Conservation (phyloP, 2,888 invertebrate genomes). For the Sceliomorpha sp. region DNA sequence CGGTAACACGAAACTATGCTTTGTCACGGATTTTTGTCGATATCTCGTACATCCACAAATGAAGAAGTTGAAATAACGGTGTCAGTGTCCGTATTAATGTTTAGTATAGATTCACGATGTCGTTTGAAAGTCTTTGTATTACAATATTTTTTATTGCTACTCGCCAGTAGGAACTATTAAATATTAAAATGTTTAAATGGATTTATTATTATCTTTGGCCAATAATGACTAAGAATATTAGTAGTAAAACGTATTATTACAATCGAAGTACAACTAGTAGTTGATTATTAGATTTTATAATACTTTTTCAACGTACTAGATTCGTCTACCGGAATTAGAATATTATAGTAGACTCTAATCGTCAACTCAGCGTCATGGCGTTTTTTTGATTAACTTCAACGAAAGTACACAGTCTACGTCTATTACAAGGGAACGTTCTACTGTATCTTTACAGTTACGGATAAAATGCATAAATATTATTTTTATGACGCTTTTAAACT, state of each 20-base stretch:
- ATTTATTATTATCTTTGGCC: constrained; percentile 48
- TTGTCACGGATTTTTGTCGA: constrained; percentile 55
- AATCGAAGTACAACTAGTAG: constrained; percentile 51
- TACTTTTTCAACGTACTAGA: constrained; percentile 50
- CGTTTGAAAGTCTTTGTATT: constrained; percentile 32
- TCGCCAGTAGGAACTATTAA: constrained; percentile 53
- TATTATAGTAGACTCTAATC: constrained; percentile 33
- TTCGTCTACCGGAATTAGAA: constrained; percentile 47
- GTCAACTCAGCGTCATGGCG: constrained; percentile 12
- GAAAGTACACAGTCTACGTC: constrained; percentile 36
- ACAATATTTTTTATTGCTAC: constrained; percentile 43
- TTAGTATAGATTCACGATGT: no score
- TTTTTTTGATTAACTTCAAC: constrained; percentile 38
- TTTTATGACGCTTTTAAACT: no score
- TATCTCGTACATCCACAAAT: constrained; percentile 26
- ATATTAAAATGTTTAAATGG: constrained; percentile 42
- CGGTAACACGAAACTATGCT: constrained; percentile 49
- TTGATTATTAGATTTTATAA: constrained; percentile 49
- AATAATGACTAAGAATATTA: constrained; percentile 50
- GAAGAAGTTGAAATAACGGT: no score
- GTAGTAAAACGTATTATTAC: constrained; percentile 46
- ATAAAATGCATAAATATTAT: no score
- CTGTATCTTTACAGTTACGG: no score
- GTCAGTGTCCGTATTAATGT: no score
- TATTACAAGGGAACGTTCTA: no score